Evolutionary conservation across 2,797 vertebrate genomes (phyloP).

Genomic region (Staurois parvus): DNA sequence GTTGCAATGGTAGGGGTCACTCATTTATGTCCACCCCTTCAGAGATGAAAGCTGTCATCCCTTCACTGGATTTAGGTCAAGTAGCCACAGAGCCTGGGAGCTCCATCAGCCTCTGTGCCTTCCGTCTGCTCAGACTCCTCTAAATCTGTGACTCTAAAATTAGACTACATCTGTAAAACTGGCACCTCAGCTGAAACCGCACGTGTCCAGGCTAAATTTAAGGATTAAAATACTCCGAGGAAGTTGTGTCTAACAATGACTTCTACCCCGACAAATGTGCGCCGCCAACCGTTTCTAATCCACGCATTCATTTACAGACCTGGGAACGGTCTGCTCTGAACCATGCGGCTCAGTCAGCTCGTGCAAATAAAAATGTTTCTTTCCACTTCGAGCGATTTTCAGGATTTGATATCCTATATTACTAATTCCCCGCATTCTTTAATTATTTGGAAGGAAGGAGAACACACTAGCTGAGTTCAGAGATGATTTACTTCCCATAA

Average conservation of each 20-base stretch:
- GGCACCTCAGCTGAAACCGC: neutral
- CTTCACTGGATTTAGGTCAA: too few species aligned
- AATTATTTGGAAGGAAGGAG: neutral
- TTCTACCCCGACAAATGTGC: neutral
- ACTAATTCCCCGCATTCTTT: too few species aligned
- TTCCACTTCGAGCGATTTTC: too few species aligned
- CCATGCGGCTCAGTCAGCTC: neutral
- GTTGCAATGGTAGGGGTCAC: too few species aligned
- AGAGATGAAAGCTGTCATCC: too few species aligned
- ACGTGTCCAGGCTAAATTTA: neutral
- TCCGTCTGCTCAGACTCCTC: neutral
- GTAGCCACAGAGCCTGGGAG: too few species aligned
- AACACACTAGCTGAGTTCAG: too few species aligned
- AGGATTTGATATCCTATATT: too few species aligned
- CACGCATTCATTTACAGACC: neutral
- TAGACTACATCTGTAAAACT: neutral
- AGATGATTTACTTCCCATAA: too few species aligned
- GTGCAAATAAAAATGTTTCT: neutral
- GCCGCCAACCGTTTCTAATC: conserved; percentile 16
- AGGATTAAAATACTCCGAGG: neutral
- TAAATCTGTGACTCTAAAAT: neutral
- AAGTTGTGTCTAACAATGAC: neutral
- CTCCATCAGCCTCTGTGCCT: too few species aligned
- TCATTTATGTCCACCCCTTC: too few species aligned
- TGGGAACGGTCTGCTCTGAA: conserved; percentile 15